Percentiles rank a stretch among this genome's conserved stretches.
These are phyloP conservation scores for Centropristis striata DNA, from an alignment of 2,113 vertebrate species.

Conservation along the genomic window DNA sequence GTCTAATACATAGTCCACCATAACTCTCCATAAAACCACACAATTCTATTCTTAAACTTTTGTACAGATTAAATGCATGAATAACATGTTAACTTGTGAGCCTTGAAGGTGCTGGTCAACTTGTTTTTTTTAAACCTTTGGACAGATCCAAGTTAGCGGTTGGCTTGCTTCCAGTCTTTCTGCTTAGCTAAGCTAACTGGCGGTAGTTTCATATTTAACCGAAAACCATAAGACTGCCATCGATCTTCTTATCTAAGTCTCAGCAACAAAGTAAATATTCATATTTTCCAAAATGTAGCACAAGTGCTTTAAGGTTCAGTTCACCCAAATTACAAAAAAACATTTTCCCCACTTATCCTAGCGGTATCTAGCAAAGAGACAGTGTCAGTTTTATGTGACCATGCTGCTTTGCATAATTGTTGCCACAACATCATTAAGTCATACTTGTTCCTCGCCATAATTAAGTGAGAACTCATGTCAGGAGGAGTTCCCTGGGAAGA, in stretches of 20 bases:
- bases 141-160: neutral
- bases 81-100: neutral
- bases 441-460: slow-evolving; percentile 1
- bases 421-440: slow-evolving; percentile 1
- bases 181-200: neutral
- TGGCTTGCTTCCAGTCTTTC: neutral
- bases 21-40: neutral
- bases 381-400: neutral
- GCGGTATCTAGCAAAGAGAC: neutral
- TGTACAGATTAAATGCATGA: neutral
- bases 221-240: neutral
- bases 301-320: neutral
- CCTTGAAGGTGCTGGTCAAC: neutral
- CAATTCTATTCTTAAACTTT: neutral
- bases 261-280: neutral
- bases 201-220: neutral
- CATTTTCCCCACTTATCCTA: neutral
- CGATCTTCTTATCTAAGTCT: neutral
- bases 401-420: neutral
- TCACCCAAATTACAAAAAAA: neutral
- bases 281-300: neutral
- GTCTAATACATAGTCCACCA: neutral
- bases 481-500: neutral
- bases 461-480: neutral
- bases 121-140: neutral